Evolutionary conservation across 2,888 invertebrate genomes (phyloP), one percentile per base, ranked within the genome.

Genomic region (Tenthredo livida): DNA sequence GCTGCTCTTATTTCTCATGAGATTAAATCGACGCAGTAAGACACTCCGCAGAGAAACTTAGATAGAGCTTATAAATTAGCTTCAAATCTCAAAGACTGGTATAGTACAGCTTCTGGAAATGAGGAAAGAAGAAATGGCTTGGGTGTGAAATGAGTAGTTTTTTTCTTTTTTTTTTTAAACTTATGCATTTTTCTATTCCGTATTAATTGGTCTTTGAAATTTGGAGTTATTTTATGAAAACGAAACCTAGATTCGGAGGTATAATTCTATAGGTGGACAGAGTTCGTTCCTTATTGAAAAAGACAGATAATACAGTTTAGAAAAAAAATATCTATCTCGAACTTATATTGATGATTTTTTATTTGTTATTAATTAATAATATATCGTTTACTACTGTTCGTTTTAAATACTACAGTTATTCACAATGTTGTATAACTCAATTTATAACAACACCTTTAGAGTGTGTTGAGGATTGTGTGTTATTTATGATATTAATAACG

Each of bases 221-320:
- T 61, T 61, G 25, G 25, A 25, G 61, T 61, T 4, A 61, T 25
- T 61, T 61, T 25, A 61, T 25, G 25, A 61, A 21, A 61, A 61
- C 10, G 61, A 61, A 21, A 61, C 1, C 61, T 21, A 21, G 37
- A 37, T 61, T n/a, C 6, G 67, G 33, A 67, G 67, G 29, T 17
- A 12, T 67, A 67, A 67, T 15, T 67, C 6, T 33, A 25, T 67
- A 67, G 67, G 33, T 67, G 33, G 33, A 67, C 29, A 67, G 25
- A 67, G 33, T 25, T 67, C 67, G 67, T 67, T 67, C 33, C 29
- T 67, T 33, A 67, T 67, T 67, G 33, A 67, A 67, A 67, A 67
- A 67, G 67, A 67, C 67, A 67, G 33, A 67, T 67, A 33, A 67
- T 4, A 6, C 33, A 67, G 67, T 33, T 67, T 67, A 67, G 33